Conservation (phyloP, 1,140 invertebrate genomes). For the Bombyx mori region DNA sequence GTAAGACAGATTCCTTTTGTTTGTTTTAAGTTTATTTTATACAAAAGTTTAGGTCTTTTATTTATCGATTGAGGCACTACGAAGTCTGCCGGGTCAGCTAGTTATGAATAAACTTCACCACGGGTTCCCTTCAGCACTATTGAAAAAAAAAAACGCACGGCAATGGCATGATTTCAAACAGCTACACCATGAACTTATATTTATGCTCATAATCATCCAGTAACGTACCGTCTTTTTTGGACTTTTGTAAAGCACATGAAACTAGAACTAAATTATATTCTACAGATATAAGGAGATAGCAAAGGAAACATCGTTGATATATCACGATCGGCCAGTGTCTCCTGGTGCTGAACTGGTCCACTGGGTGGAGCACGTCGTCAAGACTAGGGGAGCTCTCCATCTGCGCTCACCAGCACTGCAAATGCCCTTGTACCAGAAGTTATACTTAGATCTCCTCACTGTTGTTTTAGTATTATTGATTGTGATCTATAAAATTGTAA, state of each 20-base stretch:
- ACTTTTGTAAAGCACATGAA: not conserved
- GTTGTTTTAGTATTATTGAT: constrained; percentile 1
- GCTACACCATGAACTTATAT: not conserved
- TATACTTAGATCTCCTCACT: constrained; percentile 8
- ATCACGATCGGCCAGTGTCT: constrained; percentile 33
- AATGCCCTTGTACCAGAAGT: constrained; percentile 28
- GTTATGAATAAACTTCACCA: not conserved
- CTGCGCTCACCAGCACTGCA: constrained; percentile 29
- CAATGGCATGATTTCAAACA: not conserved
- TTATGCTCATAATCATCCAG: not conserved
- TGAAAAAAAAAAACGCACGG: not conserved
- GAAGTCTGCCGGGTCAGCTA: too few relatives aligned
- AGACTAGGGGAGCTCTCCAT: constrained; percentile 33
- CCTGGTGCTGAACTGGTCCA: constrained; percentile 34
- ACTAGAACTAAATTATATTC: not conserved
- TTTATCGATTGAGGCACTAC: too few relatives aligned
- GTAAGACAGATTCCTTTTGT: too few relatives aligned
- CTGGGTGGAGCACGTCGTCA: constrained; percentile 37
- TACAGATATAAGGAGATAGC: constrained; percentile 27
- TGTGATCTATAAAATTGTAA: not conserved
- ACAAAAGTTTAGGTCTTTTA: too few relatives aligned
- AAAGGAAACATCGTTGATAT: constrained; percentile 30
- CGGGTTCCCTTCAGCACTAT: not conserved
- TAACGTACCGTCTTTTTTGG: not conserved
- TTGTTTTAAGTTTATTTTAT: too few relatives aligned